phyloP scores from a whole-genome alignment of 2,888 invertebrate genomes.

The Merodon equestris region DNA sequence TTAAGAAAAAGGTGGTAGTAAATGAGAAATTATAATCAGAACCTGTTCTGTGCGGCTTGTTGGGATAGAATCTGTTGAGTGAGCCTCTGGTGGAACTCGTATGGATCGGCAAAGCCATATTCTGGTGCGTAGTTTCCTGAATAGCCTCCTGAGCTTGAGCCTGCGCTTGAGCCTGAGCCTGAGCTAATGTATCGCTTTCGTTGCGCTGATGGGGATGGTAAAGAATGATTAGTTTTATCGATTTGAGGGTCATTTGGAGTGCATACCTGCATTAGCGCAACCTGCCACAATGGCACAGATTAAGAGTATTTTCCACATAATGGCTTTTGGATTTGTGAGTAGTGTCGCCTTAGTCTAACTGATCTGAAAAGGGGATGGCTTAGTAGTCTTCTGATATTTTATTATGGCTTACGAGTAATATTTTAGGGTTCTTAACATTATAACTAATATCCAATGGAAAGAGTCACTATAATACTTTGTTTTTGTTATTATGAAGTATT shows the following conservation, averaged over 20 bases:
- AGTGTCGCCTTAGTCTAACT: no score
- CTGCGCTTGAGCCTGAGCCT: conserved; percentile 19
- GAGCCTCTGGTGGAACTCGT: conserved; percentile 75
- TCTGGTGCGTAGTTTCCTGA: conserved; percentile 71
- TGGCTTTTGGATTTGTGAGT: conserved; percentile 19
- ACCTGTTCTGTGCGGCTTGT: conserved; percentile 75
- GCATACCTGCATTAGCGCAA: conserved; percentile 72
- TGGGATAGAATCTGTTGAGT: conserved; percentile 75
- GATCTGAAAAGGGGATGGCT: conserved; percentile 19
- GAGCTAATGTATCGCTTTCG: conserved; percentile 53
- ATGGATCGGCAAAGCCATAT: conserved; percentile 75
- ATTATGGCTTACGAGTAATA: no score
- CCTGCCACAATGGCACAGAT: conserved; percentile 73
- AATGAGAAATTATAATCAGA: conserved; percentile 27
- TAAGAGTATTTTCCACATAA: conserved; percentile 74
- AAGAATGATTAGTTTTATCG: background rate
- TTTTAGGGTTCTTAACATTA: no score
- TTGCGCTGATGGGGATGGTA: conserved; percentile 25
- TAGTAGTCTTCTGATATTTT: no score
- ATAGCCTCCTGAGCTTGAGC: no score
- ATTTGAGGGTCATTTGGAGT: background rate
- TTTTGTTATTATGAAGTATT: no score
- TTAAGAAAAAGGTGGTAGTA: conserved; percentile 8
- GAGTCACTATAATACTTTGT: no score
- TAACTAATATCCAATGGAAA: no score